These are phyloP conservation scores for Timema podura DNA, from an alignment of 2,888 invertebrate species.

Conservation along the genomic window DNA sequence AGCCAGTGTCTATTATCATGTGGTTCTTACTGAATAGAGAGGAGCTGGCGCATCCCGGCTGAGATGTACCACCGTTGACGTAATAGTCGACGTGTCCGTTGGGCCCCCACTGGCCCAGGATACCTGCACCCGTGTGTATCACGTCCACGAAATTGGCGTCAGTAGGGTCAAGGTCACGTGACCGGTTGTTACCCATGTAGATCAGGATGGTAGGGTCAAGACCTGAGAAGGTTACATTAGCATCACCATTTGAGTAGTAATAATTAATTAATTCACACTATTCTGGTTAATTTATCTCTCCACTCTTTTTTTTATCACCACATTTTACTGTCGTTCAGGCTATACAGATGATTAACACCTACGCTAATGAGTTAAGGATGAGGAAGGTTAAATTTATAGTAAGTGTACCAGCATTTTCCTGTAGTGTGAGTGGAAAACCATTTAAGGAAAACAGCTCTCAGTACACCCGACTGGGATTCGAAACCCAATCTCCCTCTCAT, in stretches of 20 bases:
- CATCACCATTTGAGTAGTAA: not conserved
- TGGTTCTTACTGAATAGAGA: constrained; percentile 72
- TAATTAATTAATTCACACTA: not conserved
- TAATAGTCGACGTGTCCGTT: constrained; percentile 87
- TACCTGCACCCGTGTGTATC: constrained; percentile 81
- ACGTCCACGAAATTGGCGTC: constrained; percentile 82
- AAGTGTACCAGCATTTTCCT: too few relatives aligned
- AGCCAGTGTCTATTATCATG: too few relatives aligned
- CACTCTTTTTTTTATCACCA: too few relatives aligned
- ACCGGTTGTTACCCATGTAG: constrained; percentile 77
- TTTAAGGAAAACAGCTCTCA: too few relatives aligned
- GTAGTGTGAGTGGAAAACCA: too few relatives aligned
- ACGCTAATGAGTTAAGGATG: too few relatives aligned
- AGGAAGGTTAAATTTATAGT: too few relatives aligned
- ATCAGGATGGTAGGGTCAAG: constrained; percentile 83
- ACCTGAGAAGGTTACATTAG: constrained; percentile 47
- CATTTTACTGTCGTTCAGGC: too few relatives aligned
- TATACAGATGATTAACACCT: too few relatives aligned
- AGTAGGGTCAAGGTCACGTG: constrained; percentile 71
- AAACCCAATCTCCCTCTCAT: too few relatives aligned
- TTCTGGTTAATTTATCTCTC: too few relatives aligned
- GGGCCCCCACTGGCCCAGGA: constrained; percentile 85
- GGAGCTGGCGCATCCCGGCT: constrained; percentile 79
- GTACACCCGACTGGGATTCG: too few relatives aligned
- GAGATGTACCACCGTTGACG: constrained; percentile 83